phyloP scores from a whole-genome alignment of 1,140 invertebrate genomes.

The Scaptodrosophila lebanonensis region DNA sequence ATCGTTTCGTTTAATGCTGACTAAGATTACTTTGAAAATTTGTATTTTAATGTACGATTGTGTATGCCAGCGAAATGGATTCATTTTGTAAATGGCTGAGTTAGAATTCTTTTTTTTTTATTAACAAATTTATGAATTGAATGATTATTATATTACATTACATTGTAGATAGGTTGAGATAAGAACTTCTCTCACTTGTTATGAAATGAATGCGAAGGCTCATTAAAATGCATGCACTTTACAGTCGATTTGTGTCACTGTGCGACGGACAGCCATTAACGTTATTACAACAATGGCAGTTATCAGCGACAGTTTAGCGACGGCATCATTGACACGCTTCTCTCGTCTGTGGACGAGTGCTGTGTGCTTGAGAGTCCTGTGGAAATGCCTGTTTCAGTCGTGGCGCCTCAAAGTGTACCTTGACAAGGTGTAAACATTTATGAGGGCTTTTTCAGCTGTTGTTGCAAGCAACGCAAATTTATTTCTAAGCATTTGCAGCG shows the following conservation, averaged over 20 bases:
- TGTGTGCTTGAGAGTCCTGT: background rate
- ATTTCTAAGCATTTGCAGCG: constrained; percentile 66
- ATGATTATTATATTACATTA: too few relatives aligned
- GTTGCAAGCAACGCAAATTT: constrained; percentile 69
- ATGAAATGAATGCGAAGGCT: too few relatives aligned
- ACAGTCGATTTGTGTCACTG: constrained; percentile 38
- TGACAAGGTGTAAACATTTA: constrained; percentile 70
- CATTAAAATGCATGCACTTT: too few relatives aligned
- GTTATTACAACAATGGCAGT: constrained; percentile 52
- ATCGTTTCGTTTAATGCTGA: too few relatives aligned
- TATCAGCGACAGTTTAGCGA: constrained; percentile 37
- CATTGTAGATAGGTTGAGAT: too few relatives aligned
- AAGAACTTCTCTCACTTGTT: too few relatives aligned
- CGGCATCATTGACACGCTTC: constrained; percentile 64
- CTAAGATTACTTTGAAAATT: too few relatives aligned
- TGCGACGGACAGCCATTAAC: constrained; percentile 56
- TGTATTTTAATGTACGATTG: too few relatives aligned
- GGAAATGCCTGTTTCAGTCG: constrained; percentile 4
- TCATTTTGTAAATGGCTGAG: too few relatives aligned
- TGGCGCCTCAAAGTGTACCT: constrained; percentile 26
- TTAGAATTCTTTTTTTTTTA: too few relatives aligned
- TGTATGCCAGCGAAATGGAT: too few relatives aligned
- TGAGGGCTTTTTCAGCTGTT: constrained; percentile 34
- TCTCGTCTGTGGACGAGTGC: constrained; percentile 14
- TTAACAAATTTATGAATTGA: too few relatives aligned